Conservation (phyloP, 2,797 vertebrate genomes). For the Eulemur mongoz region DNA sequence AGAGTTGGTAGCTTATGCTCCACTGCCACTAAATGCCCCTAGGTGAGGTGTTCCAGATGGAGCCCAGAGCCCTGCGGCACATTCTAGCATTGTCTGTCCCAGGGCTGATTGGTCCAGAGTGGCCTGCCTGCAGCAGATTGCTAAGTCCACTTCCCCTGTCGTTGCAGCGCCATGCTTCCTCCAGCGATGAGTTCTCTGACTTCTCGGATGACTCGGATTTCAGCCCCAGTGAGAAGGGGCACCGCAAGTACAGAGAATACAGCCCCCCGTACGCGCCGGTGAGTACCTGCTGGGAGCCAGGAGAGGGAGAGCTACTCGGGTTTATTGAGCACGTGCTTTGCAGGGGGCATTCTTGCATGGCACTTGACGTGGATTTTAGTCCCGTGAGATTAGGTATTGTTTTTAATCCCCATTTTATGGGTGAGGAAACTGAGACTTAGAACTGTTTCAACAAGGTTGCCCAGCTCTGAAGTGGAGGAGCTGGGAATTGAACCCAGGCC, state of each 20-base stretch:
- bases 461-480: neutral
- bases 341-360: neutral
- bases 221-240: conserved; percentile 94
- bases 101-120: neutral
- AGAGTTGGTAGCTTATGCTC: conserved; percentile 34
- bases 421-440: neutral
- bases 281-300: conserved; percentile 76
- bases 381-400: neutral
- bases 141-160: neutral
- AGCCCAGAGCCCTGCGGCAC: neutral
- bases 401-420: neutral
- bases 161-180: conserved; percentile 93
- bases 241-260: conserved; percentile 93
- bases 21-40: conserved; percentile 11
- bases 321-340: neutral
- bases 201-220: conserved; percentile 96
- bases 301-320: rapidly evolving
- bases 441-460: neutral
- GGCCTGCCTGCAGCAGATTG: rapidly evolving
- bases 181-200: conserved; percentile 95
- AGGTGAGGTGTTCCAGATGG: conserved; percentile 9
- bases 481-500: neutral
- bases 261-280: conserved; percentile 92
- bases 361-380: neutral
- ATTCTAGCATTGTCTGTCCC: neutral